Evolutionary conservation across 2,797 vertebrate species (phyloP).

Genomic region (Sphenodon punctatus): DNA sequence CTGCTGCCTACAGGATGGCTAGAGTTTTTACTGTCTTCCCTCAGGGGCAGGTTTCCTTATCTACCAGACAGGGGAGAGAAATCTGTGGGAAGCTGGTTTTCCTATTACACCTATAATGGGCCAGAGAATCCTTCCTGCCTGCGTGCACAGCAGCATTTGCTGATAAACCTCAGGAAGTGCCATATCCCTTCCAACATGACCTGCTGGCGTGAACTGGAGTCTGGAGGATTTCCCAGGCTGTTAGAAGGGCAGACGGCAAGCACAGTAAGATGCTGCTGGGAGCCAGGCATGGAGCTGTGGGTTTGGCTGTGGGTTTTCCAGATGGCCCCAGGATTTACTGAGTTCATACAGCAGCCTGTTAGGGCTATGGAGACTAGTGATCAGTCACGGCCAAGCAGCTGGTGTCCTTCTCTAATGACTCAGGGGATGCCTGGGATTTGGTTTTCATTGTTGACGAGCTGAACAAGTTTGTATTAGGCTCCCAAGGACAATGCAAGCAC

Average conservation of each 20-base stretch:
- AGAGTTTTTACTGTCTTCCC: constrained; percentile 9
- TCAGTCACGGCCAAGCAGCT: background rate
- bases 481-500: fast-evolving
- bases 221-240: constrained; percentile 18
- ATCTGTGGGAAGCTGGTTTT: background rate
- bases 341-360: background rate
- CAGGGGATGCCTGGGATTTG: background rate
- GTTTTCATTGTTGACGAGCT: fast-evolving
- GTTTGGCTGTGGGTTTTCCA: background rate
- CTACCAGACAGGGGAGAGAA: background rate
- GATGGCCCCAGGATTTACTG: background rate
- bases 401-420: fast-evolving
- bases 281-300: background rate
- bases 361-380: background rate
- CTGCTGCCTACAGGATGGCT: background rate
- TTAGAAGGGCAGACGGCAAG: background rate
- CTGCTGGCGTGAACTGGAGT: constrained; percentile 16
- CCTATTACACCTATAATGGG: background rate
- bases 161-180: constrained; percentile 37
- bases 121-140: background rate
- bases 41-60: background rate
- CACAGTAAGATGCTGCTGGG: too few relatives aligned
- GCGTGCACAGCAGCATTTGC: background rate
- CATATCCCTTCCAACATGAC: background rate
- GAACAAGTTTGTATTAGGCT: background rate